Base-by-base conservation (phyloP, 1,140 invertebrate species). In the Bombus picipes region DNA sequence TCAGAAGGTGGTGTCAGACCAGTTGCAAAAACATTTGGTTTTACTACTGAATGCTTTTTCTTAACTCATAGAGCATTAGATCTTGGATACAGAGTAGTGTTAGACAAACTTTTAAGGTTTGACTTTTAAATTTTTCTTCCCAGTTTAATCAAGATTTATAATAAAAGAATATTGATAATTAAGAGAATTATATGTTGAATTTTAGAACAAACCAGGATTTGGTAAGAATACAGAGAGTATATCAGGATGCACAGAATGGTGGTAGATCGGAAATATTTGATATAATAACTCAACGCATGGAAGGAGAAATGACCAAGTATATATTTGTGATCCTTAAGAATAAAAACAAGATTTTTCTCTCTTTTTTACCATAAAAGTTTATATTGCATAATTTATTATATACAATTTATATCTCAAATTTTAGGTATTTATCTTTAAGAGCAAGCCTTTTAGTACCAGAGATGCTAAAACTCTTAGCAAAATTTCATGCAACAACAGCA, bases 41-140 rank as follows among this genome's bases (percentile, higher is more conserved):
- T 99, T 94, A 97, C 98, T 4, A 98, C 98, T 0, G 98, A 99
- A 93, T 97, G 98, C 91, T 99, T 99, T 94, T 99, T 97, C 94
- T 96, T 99, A 95, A 97, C 98, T 8, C 98, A 99, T 92, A 97
- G 97, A 91, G 97, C 97, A 78, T 96, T 99, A 47, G 97, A 98
- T 93, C 96, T 99, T 79, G 98, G 98, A 59, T 97, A 98, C 91
- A 96, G 97, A 72, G 97, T 98, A 32, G 96, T 97, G 59, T 96
- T 98, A 53, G 98, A 98, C 87, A 97, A 97, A 90, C 95, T 98
- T 73, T 96, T 92, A 95, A 97, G 92, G 94, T 96, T 94, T 92
- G 53, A n/a, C 12, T 62, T 13, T 62, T 10, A 34, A 18, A 37
- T 39, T 25, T 83, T 37, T 39, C 25, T 57, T 34, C 57, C 18